Evolutionary conservation across 2,797 vertebrate genomes (phyloP).

Genomic region (Galagoides demidoff): DNA sequence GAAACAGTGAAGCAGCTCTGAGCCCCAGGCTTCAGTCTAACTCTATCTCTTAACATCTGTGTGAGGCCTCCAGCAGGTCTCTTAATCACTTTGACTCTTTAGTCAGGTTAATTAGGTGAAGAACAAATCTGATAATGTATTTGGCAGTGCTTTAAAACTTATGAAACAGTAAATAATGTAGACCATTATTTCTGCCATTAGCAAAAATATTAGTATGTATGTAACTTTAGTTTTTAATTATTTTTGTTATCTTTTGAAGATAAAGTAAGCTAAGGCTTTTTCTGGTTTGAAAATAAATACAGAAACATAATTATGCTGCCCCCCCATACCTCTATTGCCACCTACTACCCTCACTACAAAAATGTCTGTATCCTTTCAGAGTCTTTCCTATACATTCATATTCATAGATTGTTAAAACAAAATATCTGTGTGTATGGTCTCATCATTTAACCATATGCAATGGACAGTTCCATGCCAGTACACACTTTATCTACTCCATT

Average conservation of each 20-base stretch:
- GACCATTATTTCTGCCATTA: not conserved
- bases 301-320: not conserved
- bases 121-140: not conserved
- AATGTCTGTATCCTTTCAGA: not conserved
- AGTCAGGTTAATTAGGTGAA: not conserved
- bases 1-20: not conserved
- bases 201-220: not conserved
- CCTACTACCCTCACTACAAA: not conserved
- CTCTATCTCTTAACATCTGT: not conserved
- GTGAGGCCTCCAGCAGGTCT: not conserved
- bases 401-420: not conserved
- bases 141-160: slow-evolving; percentile 25
- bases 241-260: slow-evolving; percentile 2
- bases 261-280: not conserved
- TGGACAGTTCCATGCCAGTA: not conserved
- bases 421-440: not conserved
- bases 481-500: not conserved
- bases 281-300: slow-evolving; percentile 33
- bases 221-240: slow-evolving; percentile 25
- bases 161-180: slow-evolving; percentile 34
- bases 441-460: not conserved
- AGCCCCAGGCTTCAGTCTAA: not conserved
- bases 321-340: not conserved
- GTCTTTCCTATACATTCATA: not conserved
- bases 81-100: not conserved